Evolutionary conservation across 2,888 invertebrate genomes (phyloP), one percentile per base, ranked within the genome.

Genomic region (Onchidella celtica): DNA sequence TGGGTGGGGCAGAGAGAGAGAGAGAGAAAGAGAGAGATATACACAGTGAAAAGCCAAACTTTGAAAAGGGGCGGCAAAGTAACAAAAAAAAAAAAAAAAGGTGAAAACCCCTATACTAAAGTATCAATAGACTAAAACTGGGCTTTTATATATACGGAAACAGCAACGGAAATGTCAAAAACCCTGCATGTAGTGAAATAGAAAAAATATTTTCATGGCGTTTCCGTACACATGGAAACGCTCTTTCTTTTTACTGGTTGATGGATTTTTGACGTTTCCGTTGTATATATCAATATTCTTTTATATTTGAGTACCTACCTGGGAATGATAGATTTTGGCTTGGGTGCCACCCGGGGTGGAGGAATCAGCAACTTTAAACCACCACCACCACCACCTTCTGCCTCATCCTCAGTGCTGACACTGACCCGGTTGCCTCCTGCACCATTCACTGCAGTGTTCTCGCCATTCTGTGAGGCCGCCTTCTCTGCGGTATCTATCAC

Each of bases 311-410:
- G 57, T 59, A 66, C 38, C 9, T 21, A 73, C 73, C 32, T 69
- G 6, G 61, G 79, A 27, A 84, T 79, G 32, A 87, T 84, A 47
- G 85, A 77, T 6, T 14, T 80, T n/a, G 34, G 66, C 29, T 80
- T 80, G 9, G 59, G 24, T 59, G 74, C n/a, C 38, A 66, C 24
- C 9, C 80, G 63, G 24, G 89, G 88, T 17, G 90, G 89, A 6
- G 89, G 89, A 89, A 89, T 88, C 38, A 89, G 68, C 14, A 66
- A 11, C 68, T 65, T 82, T 34, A 68, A 76, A 47, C 34, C 75
- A 17, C 40, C 32, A 0, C 70, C 80, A 59, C 83, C 80, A 21
- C n/a, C 70, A 32, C 55, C 57, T 27, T 76, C 29, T 3, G 0
- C 27, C 0, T 6, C 47, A 63, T 29, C 36, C 61, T 73, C 73